A percentile compares a stretch with the other conserved stretches of the same genome.
Evolutionary conservation across 1,140 invertebrate genomes (phyloP).

Genomic region (Drosophila nebulosa): DNA sequence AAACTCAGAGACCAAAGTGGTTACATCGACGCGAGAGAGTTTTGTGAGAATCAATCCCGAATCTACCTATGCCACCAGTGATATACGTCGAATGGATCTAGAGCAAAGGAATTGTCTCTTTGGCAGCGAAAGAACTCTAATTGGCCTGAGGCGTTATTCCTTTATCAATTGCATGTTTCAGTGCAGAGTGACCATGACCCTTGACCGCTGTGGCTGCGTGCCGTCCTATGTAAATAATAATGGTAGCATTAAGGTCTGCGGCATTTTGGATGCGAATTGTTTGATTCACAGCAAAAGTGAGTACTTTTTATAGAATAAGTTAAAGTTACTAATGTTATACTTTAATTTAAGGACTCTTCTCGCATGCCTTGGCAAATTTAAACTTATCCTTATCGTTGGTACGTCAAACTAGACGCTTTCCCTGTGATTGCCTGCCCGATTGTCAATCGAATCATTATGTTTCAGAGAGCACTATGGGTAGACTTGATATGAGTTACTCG

Average conservation of each 20-base stretch:
- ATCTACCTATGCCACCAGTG: conserved; percentile 83
- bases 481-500: conserved; percentile 78
- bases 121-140: conserved; percentile 81
- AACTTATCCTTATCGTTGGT: conserved; percentile 58
- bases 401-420: conserved; percentile 48
- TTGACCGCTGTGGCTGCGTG: conserved; percentile 83
- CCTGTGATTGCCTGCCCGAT: conserved; percentile 82
- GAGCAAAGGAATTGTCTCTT: conserved; percentile 83
- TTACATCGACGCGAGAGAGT: conserved; percentile 82
- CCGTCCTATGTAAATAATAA: conserved; percentile 83
- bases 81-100: conserved; percentile 81
- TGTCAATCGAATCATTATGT: conserved; percentile 83
- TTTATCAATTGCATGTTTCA: conserved; percentile 85
- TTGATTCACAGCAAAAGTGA: conserved; percentile 60
- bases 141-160: conserved; percentile 82
- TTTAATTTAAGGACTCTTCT: conserved; percentile 47
- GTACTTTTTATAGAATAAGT: conserved; percentile 1
- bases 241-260: conserved; percentile 66
- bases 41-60: conserved; percentile 84
- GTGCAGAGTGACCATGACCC: conserved; percentile 82
- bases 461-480: conserved; percentile 82
- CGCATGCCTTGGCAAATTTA: conserved; percentile 54
- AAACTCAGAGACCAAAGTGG: conserved; percentile 82
- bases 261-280: conserved; percentile 49
- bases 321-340: too few relatives aligned